These are phyloP conservation scores for Virgularia gustaviana DNA, from an alignment of 92 coral and sea anemone species.

Conservation along the genomic window DNA sequence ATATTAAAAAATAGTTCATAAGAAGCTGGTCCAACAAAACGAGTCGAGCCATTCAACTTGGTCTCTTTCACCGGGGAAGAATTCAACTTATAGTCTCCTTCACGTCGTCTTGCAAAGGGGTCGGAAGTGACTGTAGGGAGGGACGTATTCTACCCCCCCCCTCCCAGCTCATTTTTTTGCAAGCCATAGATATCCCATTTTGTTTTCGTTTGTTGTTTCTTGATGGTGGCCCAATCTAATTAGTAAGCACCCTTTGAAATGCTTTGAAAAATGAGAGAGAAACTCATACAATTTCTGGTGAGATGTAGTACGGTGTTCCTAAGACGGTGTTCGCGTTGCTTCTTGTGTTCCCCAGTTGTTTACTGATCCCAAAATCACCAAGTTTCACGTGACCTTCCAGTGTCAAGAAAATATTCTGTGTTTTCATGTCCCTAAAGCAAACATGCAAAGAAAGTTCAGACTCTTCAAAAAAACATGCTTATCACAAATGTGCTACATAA, in stretches of 20 bases:
- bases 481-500: background rate
- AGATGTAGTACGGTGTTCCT: slow-evolving; percentile 97
- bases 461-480: background rate
- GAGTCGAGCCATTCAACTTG: background rate
- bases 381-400: slow-evolving; percentile 92
- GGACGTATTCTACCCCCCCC: no score
- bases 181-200: no score
- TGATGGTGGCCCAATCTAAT: background rate
- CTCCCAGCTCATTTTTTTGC: no score
- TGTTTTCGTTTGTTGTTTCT: background rate
- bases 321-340: slow-evolving; percentile 84
- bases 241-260: no score
- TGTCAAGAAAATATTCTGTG: slow-evolving; percentile 91
- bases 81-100: background rate
- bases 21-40: background rate
- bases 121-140: no score
- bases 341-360: slow-evolving; percentile 92
- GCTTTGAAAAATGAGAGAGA: background rate
- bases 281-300: slow-evolving; percentile 91
- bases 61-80: background rate
- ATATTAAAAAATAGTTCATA: background rate
- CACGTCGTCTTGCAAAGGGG: background rate
- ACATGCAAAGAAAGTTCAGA: background rate
- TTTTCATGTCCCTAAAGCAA: slow-evolving; percentile 78
- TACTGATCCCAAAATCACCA: slow-evolving; percentile 99